These are phyloP conservation scores for Excalfactoria chinensis DNA, from an alignment of 2,113 vertebrate species.

Conservation along the genomic window DNA sequence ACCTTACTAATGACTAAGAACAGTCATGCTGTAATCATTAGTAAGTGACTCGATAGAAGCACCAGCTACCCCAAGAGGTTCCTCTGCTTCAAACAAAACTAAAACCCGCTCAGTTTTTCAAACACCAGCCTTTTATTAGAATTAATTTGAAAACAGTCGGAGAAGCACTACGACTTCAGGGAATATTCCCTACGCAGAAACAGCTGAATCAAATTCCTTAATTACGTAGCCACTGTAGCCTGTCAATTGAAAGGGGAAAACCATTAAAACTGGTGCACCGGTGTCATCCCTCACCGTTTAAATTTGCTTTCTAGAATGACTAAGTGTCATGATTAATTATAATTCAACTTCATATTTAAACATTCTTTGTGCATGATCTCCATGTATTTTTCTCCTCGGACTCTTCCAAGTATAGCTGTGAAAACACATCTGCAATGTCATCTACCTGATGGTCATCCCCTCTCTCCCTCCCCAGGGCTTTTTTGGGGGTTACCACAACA, in stretches of 20 bases:
- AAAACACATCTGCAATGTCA: too few relatives aligned
- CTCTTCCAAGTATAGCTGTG: neutral
- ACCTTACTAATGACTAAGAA: neutral
- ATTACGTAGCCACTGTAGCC: neutral
- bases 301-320: neutral
- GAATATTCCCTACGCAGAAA: neutral
- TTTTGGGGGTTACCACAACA: neutral
- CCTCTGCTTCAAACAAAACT: neutral
- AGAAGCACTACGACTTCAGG: neutral
- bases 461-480: too few relatives aligned
- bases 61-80: neutral
- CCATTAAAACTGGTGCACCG: neutral
- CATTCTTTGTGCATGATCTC: neutral
- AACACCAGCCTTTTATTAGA: neutral
- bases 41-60: neutral
- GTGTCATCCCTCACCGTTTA: neutral
- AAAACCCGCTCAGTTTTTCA: neutral
- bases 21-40: neutral
- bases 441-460: too few relatives aligned
- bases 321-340: fast-evolving
- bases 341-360: neutral
- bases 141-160: neutral
- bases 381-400: fast-evolving
- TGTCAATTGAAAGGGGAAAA: neutral
- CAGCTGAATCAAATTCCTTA: neutral